Evolutionary conservation across 1,140 invertebrate genomes (phyloP).

Genomic region (Monomorium pharaonis): DNA sequence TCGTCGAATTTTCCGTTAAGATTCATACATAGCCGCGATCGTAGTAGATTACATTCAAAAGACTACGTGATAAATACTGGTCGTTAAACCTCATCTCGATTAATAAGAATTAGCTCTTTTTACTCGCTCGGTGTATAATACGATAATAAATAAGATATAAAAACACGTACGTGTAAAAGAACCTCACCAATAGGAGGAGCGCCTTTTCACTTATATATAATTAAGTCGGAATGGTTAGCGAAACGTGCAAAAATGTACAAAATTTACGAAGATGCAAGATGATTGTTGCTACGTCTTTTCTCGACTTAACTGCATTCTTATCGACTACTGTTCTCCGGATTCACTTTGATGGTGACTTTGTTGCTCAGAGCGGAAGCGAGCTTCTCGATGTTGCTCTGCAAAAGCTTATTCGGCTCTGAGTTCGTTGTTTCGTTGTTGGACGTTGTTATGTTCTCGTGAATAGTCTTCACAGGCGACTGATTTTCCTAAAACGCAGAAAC

Average conservation of each 20-base stretch:
- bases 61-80: constrained; percentile 67
- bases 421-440: constrained; percentile 66
- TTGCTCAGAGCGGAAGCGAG: constrained; percentile 80
- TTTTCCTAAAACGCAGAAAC: constrained; percentile 59
- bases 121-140: constrained; percentile 54
- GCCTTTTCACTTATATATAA: constrained; percentile 59
- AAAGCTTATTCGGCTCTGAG: constrained; percentile 61
- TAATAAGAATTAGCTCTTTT: constrained; percentile 62
- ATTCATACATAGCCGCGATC: constrained; percentile 65
- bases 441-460: constrained; percentile 54
- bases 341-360: constrained; percentile 84
- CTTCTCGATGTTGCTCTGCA: constrained; percentile 80
- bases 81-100: constrained; percentile 59
- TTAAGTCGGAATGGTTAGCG: constrained; percentile 60
- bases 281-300: constrained; percentile 54
- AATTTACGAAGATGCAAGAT: constrained; percentile 66
- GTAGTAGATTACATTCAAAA: constrained; percentile 66
- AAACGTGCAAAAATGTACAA: constrained; percentile 74
- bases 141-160: constrained; percentile 76
- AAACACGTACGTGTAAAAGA: constrained; percentile 70
- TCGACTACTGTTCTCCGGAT: constrained; percentile 81
- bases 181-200: constrained; percentile 66
- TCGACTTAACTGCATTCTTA: constrained; percentile 71
- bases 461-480: constrained; percentile 48
- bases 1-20: constrained; percentile 54